Evolutionary conservation across 2,888 invertebrate genomes (phyloP).

Genomic region (Nineta flava): DNA sequence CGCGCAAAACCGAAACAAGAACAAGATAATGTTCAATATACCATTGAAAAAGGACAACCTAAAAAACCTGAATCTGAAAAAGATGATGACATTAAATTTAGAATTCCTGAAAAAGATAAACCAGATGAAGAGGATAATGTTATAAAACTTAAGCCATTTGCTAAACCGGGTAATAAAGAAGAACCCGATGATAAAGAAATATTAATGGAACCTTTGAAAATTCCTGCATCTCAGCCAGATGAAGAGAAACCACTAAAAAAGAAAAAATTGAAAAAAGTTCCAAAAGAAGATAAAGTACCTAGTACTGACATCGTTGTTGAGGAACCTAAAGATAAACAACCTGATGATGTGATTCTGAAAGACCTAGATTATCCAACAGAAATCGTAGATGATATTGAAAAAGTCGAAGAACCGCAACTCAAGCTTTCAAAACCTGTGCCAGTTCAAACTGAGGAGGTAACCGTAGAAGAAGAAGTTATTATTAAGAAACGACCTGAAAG

Average conservation of each 20-base stretch:
- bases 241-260: constrained; percentile 19
- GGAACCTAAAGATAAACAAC: constrained; percentile 17
- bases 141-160: constrained; percentile 13
- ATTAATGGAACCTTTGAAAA: too few species aligned
- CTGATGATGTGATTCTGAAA: constrained; percentile 15
- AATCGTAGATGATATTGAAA: constrained; percentile 21
- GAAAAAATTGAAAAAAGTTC: constrained; percentile 16
- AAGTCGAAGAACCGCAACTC: constrained; percentile 17
- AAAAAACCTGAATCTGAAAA: constrained; percentile 20
- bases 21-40: constrained; percentile 26
- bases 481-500: constrained; percentile 19
- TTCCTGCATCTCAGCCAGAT: not conserved
- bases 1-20: constrained; percentile 20
- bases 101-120: constrained; percentile 14
- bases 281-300: constrained; percentile 18
- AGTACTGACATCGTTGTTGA: constrained; percentile 17
- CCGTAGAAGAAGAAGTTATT: constrained; percentile 24
- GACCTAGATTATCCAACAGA: constrained; percentile 20
- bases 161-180: constrained; percentile 9
- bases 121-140: constrained; percentile 17
- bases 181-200: constrained; percentile 6
- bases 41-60: constrained; percentile 28
- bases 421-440: constrained; percentile 17
- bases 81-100: constrained; percentile 25
- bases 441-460: constrained; percentile 23